phyloP scores from a whole-genome alignment of 2,113 vertebrate genomes.

The Siniperca chuatsi region DNA sequence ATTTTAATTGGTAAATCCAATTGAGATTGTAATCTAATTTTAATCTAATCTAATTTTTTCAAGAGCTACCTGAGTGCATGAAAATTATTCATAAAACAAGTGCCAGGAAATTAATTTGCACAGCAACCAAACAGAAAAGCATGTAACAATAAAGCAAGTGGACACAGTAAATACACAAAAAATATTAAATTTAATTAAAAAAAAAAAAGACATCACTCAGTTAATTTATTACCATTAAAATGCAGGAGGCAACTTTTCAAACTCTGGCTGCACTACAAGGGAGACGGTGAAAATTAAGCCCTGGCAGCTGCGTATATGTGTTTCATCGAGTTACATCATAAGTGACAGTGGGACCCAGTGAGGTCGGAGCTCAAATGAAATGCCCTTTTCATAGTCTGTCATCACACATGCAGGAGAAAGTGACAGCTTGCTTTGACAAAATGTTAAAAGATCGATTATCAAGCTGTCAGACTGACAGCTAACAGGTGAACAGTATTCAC shows the following conservation, averaged over 20 bases:
- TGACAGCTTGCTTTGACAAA: background rate
- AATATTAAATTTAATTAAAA: background rate
- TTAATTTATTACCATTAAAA: background rate
- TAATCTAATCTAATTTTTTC: too few relatives aligned
- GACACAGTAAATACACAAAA: too few relatives aligned
- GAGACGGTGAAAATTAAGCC: background rate
- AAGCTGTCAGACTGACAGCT: background rate
- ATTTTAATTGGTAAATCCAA: too few relatives aligned
- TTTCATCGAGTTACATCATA: slow-evolving; percentile 33
- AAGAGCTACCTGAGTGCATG: too few relatives aligned
- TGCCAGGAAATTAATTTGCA: too few relatives aligned
- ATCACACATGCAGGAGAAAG: background rate
- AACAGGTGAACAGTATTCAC: background rate
- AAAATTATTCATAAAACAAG: too few relatives aligned
- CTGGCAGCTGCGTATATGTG: background rate
- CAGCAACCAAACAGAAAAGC: too few relatives aligned
- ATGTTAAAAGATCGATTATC: background rate
- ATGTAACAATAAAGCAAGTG: too few relatives aligned
- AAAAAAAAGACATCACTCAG: background rate
- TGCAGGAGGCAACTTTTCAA: background rate
- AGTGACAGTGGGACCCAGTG: background rate
- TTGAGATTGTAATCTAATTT: too few relatives aligned
- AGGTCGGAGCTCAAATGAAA: background rate
- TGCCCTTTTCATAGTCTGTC: background rate
- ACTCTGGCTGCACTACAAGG: background rate